Base-by-base conservation (phyloP, 2,113 vertebrate genomes). In the Chaetodon auriga region DNA sequence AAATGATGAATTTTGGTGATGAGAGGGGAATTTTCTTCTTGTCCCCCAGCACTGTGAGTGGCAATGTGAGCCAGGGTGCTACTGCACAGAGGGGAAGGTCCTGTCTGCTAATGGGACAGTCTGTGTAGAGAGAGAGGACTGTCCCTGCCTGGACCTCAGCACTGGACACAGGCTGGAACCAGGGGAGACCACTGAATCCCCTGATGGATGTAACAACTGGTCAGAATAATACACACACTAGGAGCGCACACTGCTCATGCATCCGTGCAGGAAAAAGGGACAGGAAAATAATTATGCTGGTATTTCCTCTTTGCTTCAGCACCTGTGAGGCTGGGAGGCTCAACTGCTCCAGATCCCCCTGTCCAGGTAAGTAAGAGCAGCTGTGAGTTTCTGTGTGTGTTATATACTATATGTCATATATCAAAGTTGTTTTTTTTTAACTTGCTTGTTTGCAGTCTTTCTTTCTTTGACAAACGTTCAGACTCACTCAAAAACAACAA, bases 191-290 rank as follows among this genome's bases (percentile, higher is more conserved):
- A 49, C 78, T 4, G 12, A 68, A 9, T 73, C 84, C 61, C 65
- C 83, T 0, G 96, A 97, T 0, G 95, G 96, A 64, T 98, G 97
- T 78, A 98, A 97, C 91, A 95, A 95, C 94, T 97, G 97, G 97
- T 98, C 68, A 95, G 96, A 66, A 80, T 58, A 12, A 81, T 30
- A 36, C n/a, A 54, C 23, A 53, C 2, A 14, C n/a, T 25, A 46
- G 25, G 2, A 61, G 7, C 54, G 16, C 35, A 23, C 18, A 5
- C 1, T 53, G 1, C n/a, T 9, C 18, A 53, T 72, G 2, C 41
- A 54, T 18, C 9, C 23, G 54, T 21, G 12, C 14, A 51, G 55
- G 30, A 1, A 30, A 61, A 38, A n/a, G 60, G 7, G 23, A 71
- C 2, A 71, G 36, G 2, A 41, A 12, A 45, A 30, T 16, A 19